Base-by-base conservation (phyloP, 2,888 invertebrate species). In the Trachelus iudaicus region DNA sequence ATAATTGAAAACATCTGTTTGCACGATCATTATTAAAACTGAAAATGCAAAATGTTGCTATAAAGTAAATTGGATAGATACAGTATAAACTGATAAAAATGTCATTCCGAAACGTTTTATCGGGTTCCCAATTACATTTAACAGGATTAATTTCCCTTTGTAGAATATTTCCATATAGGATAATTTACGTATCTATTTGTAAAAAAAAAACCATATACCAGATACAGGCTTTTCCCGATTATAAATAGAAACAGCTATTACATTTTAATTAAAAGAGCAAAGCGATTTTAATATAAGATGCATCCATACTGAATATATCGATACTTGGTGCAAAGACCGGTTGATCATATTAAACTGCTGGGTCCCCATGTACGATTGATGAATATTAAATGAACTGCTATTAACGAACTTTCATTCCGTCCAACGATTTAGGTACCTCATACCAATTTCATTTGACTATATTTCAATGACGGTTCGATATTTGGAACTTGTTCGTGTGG, bases 261-360 rank as follows among this genome's bases (percentile, higher is more conserved):
- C 0, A 71, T 31, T 71, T 34, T 71, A 71, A 71, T 33, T 31
- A 11, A 71, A 23, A 9, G 9, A 9, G 23, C 56, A 23, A 56
- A 56, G 23, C 56, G 6, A 23, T 40, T 40, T 40, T 40, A 40
- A 15, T 40, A 40, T 6, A 15, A 40, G 40, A 56, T 56, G 2
- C 9, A 23, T 9, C 23, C 2, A 6, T 23, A 56, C 56, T 23
- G 56, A 23, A 56, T 56, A 56, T 56, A 23, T 56, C 23, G 56
- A 56, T 73, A 78, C 77, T 80, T 76, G 76, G 75, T 69, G 77
- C 78, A 79, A 76, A 73, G 73, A 34, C 78, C 69, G 80, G 79
- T 83, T 80, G 81, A 80, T 83, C 81, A 84, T 83, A 82, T 81
- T 82, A 79, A 81, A 80, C 79, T 77, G 76, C 73, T 76, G 79